Conservation (phyloP, 2,797 vertebrate species). For the Enteromius paludinosus region DNA sequence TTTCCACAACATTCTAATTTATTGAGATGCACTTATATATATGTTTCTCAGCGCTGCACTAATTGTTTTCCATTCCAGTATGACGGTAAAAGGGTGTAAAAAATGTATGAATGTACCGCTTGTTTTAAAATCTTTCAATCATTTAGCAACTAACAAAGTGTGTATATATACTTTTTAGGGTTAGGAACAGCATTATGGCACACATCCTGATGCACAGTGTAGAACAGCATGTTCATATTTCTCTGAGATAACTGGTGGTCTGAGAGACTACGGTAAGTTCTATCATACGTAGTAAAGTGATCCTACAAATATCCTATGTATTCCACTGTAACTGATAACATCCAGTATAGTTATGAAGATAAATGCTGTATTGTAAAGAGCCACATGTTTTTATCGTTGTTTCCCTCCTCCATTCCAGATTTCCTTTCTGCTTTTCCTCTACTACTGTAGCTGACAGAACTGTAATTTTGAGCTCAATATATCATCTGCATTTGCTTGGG, state of each 20-base stretch:
- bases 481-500: conserved; percentile 36
- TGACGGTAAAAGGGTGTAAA: no score
- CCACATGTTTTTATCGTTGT: neutral
- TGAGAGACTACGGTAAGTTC: neutral
- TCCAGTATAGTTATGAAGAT: conserved; percentile 28
- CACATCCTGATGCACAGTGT: neutral
- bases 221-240: neutral
- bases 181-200: neutral
- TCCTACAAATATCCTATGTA: neutral
- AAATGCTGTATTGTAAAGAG: conserved; percentile 27
- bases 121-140: no score
- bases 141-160: no score
- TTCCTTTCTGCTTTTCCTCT: conserved; percentile 4
- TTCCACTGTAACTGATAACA: conserved; percentile 15
- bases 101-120: no score
- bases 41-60: no score
- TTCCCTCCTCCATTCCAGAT: conserved; percentile 6
- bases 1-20: no score
- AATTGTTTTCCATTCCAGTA: no score
- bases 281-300: conserved; percentile 11
- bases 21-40: no score
- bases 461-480: conserved; percentile 43
- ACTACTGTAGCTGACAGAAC: conserved; percentile 15
- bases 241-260: conserved; percentile 1
- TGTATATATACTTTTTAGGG: neutral